Conservation (phyloP, 2,888 invertebrate species). For the Epsilonema sp. region DNA sequence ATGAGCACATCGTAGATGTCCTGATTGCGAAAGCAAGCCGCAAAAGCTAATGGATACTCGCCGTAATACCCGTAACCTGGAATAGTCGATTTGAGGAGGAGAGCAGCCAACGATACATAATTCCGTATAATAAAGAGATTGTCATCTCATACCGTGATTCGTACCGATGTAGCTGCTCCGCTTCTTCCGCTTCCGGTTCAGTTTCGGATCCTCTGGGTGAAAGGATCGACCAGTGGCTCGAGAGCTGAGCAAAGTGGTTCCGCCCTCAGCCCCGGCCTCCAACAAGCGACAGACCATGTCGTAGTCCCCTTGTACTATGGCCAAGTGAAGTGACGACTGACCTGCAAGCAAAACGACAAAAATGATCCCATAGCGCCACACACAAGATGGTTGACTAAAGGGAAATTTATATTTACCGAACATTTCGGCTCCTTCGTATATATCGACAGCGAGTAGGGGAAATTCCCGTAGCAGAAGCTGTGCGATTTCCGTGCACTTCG, state of each 20-base stretch:
- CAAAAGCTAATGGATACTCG: conserved; percentile 89
- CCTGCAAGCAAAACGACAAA: conserved; percentile 40
- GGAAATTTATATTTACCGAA: no score
- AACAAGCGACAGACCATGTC: conserved; percentile 79
- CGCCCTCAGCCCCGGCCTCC: conserved; percentile 64
- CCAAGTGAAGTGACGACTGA: conserved; percentile 78
- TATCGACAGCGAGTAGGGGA: conserved; percentile 69
- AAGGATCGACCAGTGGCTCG: conserved; percentile 86
- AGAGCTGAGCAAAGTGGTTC: no score
- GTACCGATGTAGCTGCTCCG: conserved; percentile 66
- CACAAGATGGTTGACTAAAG: no score
- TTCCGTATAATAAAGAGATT: no score
- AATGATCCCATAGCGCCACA: no score
- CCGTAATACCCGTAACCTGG: conserved; percentile 80
- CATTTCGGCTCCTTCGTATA: conserved; percentile 92
- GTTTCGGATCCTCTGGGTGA: conserved; percentile 77
- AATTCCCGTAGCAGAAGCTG: conserved; percentile 71
- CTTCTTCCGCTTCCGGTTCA: conserved; percentile 46
- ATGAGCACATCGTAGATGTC: conserved; percentile 84
- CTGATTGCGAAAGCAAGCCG: conserved; percentile 88
- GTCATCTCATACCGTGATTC: no score
- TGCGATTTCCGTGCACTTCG: conserved; percentile 57
- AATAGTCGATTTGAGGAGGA: no score
- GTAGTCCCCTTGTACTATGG: conserved; percentile 87
- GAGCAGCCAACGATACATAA: no score